These are phyloP conservation scores for Ploceus nigricollis DNA, from an alignment of 2,113 vertebrate genomes.

Conservation along the genomic window DNA sequence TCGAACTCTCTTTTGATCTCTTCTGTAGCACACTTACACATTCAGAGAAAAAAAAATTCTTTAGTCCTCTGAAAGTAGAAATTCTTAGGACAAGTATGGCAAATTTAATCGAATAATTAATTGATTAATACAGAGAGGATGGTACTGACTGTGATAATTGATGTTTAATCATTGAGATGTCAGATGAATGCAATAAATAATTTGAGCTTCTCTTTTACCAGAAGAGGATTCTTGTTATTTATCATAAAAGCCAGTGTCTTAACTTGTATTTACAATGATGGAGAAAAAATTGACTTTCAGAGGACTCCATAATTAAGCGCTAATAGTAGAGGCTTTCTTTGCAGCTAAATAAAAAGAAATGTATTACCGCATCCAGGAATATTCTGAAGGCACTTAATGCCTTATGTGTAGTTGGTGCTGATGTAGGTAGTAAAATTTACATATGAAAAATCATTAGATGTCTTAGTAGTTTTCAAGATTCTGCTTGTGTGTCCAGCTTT, in stretches of 20 bases:
- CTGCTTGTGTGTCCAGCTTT: not conserved
- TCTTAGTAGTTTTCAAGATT: not conserved
- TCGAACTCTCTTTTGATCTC: not conserved
- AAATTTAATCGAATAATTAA: not conserved
- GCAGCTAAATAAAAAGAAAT: not conserved
- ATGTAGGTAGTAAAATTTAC: not conserved
- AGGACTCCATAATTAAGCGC: not conserved
- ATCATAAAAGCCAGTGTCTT: not conserved
- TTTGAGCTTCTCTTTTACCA: not conserved
- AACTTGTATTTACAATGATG: not conserved
- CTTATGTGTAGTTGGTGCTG: not conserved
- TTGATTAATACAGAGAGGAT: not conserved
- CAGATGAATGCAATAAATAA: not conserved
- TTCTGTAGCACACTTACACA: not conserved
- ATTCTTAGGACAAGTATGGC: not conserved
- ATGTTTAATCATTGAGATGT: not conserved
- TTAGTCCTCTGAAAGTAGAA: not conserved
- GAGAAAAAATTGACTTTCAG: not conserved
- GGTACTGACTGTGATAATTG: not conserved
- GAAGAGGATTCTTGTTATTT: not conserved
- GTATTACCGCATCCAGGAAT: not conserved
- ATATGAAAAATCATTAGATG: not conserved
- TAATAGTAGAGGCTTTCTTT: not conserved
- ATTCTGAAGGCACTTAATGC: not conserved
- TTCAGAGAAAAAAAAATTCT: not conserved